Percentiles rank a stretch among this genome's conserved stretches.
phyloP scores from a whole-genome alignment of 2,888 invertebrate species.

The Drosophila greeni region DNA sequence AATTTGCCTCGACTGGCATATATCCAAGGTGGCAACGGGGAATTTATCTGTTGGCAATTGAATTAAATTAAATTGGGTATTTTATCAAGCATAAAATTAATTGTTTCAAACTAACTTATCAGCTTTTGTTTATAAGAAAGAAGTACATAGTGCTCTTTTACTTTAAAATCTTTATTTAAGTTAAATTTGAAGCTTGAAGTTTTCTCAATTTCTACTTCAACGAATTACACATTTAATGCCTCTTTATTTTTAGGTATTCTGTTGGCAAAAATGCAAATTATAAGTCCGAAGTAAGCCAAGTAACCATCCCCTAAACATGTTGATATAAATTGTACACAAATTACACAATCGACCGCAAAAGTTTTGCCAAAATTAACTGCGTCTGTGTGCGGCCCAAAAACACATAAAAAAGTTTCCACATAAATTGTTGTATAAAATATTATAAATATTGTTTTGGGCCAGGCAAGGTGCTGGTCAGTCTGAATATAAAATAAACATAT shows the following conservation, averaged over 20 bases:
- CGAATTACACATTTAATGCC: not conserved
- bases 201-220: not conserved
- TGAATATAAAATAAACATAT: constrained; percentile 27
- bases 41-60: not conserved
- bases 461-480: constrained; percentile 37
- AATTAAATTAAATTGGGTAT: not conserved
- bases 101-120: not conserved
- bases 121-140: not conserved
- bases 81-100: not conserved
- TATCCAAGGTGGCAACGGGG: constrained; percentile 2
- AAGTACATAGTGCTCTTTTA: not conserved
- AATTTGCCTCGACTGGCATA: constrained; percentile 21
- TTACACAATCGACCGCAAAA: constrained; percentile 63
- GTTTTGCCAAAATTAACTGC: constrained; percentile 59
- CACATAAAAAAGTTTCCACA: constrained; percentile 53
- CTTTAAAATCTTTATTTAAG: not conserved
- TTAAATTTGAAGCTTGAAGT: not conserved
- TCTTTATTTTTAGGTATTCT: constrained; percentile 29
- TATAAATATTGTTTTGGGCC: constrained; percentile 50
- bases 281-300: constrained; percentile 20
- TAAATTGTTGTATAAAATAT: constrained; percentile 59
- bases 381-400: constrained; percentile 18
- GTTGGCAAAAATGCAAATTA: constrained; percentile 24
- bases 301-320: constrained; percentile 14
- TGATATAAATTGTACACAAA: constrained; percentile 43